These are phyloP conservation scores for Bubo scandiacus DNA, from an alignment of 2,113 vertebrate species.

Conservation along the genomic window DNA sequence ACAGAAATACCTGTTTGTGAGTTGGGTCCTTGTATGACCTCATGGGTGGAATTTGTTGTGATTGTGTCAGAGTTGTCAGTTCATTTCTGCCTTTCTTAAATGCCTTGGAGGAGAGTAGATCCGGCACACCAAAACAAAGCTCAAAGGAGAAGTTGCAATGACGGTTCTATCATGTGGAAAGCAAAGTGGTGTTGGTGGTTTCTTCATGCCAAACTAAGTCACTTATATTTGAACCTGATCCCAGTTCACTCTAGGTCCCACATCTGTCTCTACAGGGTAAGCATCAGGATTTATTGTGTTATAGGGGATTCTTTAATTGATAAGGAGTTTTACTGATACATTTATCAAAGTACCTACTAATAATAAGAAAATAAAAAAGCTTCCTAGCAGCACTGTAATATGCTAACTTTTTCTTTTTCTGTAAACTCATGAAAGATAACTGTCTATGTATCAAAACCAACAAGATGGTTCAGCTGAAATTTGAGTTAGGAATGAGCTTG, in stretches of 20 bases:
- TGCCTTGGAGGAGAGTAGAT: neutral
- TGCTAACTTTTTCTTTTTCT: neutral
- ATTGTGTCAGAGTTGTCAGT: neutral
- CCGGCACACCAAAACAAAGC: neutral
- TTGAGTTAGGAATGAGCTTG: neutral
- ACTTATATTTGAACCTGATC: neutral
- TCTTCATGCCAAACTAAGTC: neutral
- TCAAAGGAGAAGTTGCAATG: neutral
- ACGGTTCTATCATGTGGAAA: neutral
- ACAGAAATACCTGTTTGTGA: neutral
- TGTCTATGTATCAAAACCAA: neutral
- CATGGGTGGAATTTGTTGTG: neutral
- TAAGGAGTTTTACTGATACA: neutral
- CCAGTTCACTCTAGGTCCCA: neutral
- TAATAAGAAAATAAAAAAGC: neutral
- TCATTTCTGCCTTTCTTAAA: neutral
- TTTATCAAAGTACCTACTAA: neutral
- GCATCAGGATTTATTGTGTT: neutral
- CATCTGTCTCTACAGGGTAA: neutral
- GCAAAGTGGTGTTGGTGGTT: neutral
- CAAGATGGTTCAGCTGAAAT: neutral
- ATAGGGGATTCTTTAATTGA: neutral
- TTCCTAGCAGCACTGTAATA: neutral
- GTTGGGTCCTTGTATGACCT: neutral
- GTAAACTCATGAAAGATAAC: neutral